Evolutionary conservation across 2,113 vertebrate genomes (phyloP).

Genomic region (Naja naja): DNA sequence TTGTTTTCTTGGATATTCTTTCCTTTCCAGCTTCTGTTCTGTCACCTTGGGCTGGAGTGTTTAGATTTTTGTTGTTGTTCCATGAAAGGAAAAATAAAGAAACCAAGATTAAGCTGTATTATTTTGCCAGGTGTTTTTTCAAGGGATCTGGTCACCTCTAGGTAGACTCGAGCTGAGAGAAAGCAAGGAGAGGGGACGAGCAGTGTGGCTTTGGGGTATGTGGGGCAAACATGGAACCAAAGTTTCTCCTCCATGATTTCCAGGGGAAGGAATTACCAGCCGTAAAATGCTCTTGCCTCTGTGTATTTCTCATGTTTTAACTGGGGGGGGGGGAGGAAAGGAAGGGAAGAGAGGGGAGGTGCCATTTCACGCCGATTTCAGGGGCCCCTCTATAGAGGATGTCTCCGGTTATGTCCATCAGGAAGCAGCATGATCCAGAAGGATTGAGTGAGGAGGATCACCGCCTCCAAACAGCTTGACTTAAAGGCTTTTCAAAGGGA

Average conservation of each 20-base stretch:
- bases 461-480: neutral
- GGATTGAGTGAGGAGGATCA: neutral
- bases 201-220: neutral
- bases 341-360: neutral
- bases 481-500: neutral
- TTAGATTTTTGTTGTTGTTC: neutral
- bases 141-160: neutral
- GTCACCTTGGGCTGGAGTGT: neutral
- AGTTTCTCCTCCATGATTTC: slow-evolving; percentile 19
- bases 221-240: slow-evolving; percentile 11
- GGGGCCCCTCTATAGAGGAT: neutral
- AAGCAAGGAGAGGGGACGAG: neutral
- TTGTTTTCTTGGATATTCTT: slow-evolving; percentile 17
- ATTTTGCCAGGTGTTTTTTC: neutral
- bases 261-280: slow-evolving; percentile 11
- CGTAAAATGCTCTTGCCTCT: slow-evolving; percentile 17
- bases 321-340: no score
- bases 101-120: neutral
- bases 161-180: neutral
- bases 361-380: slow-evolving; percentile 5
- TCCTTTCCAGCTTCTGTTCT: neutral
- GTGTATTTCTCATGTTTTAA: neutral
- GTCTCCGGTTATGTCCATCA: neutral
- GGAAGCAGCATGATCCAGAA: neutral
- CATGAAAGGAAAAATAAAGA: neutral